Evolutionary conservation across 1,140 invertebrate genomes (phyloP).

Genomic region (Atta texana): DNA sequence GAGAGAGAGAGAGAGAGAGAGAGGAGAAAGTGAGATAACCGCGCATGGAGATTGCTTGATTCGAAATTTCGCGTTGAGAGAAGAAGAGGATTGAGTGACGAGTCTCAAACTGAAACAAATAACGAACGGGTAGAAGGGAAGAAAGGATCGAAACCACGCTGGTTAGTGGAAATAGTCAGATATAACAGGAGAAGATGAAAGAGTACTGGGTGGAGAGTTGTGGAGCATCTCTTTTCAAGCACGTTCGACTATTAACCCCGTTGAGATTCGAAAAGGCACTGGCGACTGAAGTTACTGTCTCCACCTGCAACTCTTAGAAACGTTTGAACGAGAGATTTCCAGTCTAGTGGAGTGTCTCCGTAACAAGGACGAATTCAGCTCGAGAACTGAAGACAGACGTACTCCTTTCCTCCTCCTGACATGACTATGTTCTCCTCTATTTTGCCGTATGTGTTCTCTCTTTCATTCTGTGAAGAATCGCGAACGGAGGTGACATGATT

Average conservation of each 20-base stretch:
- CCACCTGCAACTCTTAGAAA: constrained; percentile 67
- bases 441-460: background rate
- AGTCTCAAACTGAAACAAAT: constrained; percentile 70
- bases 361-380: constrained; percentile 73
- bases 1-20: background rate
- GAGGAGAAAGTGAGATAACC: background rate
- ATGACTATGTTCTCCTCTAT: background rate
- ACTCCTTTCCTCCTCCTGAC: background rate
- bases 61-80: constrained; percentile 46
- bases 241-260: constrained; percentile 80
- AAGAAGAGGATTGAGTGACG: constrained; percentile 62
- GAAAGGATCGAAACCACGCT: constrained; percentile 17
- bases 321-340: constrained; percentile 71
- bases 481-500: constrained; percentile 28
- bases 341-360: constrained; percentile 55
- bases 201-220: constrained; percentile 9
- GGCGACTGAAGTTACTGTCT: constrained; percentile 72
- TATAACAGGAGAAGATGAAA: background rate
- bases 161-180: constrained; percentile 22
- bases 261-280: constrained; percentile 76
- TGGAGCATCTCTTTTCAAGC: constrained; percentile 73
- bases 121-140: constrained; percentile 40
- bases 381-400: constrained; percentile 56
- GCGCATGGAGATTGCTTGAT: constrained; percentile 58
- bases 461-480: constrained; percentile 29